These are phyloP conservation scores for Seira sanloemensis DNA, from an alignment of 2,888 invertebrate genomes.

Conservation along the genomic window DNA sequence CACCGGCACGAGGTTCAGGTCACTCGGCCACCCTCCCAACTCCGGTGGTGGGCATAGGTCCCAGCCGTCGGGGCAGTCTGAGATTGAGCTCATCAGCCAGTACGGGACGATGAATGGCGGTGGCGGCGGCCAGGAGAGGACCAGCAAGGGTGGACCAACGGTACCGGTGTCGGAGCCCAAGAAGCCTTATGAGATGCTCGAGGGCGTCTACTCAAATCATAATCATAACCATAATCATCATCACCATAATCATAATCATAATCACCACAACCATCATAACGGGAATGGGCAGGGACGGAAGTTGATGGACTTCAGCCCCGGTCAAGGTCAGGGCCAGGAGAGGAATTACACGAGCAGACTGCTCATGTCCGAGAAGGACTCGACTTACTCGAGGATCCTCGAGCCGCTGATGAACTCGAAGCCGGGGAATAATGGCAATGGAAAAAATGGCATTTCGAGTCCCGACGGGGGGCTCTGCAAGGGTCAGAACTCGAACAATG, in stretches of 20 bases:
- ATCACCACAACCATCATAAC: conserved; percentile 31
- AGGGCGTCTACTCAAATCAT: conserved; percentile 48
- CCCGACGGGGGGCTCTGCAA: conserved; percentile 60
- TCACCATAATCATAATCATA: conserved; percentile 31
- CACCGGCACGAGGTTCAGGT: no score
- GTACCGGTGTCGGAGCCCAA: conserved; percentile 50
- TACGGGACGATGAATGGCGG: conserved; percentile 33
- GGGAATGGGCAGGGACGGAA: conserved; percentile 53
- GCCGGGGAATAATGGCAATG: no score
- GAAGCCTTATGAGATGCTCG: conserved; percentile 70
- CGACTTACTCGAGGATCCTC: conserved; percentile 71
- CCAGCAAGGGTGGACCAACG: conserved; percentile 22
- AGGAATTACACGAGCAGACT: conserved; percentile 68
- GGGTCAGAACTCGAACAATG: conserved; percentile 69
- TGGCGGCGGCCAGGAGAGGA: conserved; percentile 36
- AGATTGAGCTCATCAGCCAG: conserved; percentile 49
- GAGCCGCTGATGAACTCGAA: conserved; percentile 71
- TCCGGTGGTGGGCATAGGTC: conserved; percentile 37
- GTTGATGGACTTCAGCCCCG: conserved; percentile 68
- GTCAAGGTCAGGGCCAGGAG: conserved; percentile 24
- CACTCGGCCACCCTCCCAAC: conserved; percentile 24
- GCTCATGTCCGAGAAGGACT: conserved; percentile 70
- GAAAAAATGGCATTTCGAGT: conserved; percentile 38
- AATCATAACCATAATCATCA: conserved; percentile 28
- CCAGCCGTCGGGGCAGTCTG: conserved; percentile 67